phyloP scores from a whole-genome alignment of 2,113 vertebrate genomes.

The Bubalus kerabau region DNA sequence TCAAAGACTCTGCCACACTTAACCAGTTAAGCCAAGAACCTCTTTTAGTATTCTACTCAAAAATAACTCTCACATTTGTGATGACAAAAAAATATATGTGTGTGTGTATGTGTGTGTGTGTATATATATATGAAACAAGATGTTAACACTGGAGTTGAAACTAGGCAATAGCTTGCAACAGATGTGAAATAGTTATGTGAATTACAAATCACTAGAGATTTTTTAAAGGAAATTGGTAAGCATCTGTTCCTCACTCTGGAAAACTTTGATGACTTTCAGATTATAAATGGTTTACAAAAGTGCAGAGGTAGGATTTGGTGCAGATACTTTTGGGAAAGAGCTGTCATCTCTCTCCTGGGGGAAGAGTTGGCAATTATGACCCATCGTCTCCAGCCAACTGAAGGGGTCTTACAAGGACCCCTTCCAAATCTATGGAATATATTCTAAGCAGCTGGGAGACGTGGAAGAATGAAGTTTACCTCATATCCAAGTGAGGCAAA shows the following conservation, averaged over 20 bases:
- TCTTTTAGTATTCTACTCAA: slow-evolving; percentile 23
- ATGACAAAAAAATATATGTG: background rate
- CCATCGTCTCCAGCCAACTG: background rate
- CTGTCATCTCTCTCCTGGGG: background rate
- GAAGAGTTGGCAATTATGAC: background rate
- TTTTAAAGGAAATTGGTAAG: slow-evolving; percentile 29
- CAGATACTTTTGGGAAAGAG: background rate
- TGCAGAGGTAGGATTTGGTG: background rate
- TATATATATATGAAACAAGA: background rate
- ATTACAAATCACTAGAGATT: slow-evolving; percentile 44
- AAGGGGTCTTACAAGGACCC: background rate
- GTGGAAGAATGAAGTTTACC: background rate
- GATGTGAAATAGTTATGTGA: slow-evolving; percentile 36
- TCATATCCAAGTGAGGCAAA: background rate
- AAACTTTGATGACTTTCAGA: slow-evolving; percentile 22
- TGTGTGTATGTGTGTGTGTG: too few species aligned
- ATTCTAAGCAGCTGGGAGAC: background rate
- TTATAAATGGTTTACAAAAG: slow-evolving; percentile 30
- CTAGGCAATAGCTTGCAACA: slow-evolving; percentile 24
- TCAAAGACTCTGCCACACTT: background rate
- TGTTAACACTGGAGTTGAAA: slow-evolving; percentile 29
- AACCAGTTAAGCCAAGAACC: slow-evolving; percentile 19
- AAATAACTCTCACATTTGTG: slow-evolving; percentile 34
- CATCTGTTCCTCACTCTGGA: slow-evolving; percentile 37
- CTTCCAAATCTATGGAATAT: background rate